Evolutionary conservation across 1,140 invertebrate species (phyloP).

Genomic region (Drosophila suzukii): DNA sequence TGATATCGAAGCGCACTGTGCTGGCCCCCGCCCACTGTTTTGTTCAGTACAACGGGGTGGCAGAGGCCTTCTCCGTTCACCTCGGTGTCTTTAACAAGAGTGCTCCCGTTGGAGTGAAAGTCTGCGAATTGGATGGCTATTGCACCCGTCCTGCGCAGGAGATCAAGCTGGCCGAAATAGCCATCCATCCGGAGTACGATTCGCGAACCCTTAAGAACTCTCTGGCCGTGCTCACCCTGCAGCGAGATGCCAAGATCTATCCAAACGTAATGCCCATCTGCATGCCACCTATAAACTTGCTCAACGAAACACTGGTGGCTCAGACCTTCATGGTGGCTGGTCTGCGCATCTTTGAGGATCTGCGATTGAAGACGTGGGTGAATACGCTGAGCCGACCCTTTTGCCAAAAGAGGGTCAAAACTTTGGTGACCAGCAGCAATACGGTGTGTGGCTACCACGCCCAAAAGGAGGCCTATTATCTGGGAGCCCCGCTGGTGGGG

Average conservation of each 20-base stretch:
- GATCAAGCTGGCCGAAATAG: conserved; percentile 56
- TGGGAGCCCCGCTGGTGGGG: conserved; percentile 59
- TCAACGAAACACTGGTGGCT: conserved; percentile 48
- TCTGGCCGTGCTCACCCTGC: conserved; percentile 59
- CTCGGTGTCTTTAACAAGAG: conserved; percentile 66
- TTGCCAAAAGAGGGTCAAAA: conserved; percentile 33
- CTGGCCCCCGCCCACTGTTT: conserved; percentile 70
- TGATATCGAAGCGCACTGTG: conserved; percentile 56
- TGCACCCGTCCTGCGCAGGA: conserved; percentile 64
- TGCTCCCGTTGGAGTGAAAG: conserved; percentile 8
- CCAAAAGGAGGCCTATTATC: conserved; percentile 17
- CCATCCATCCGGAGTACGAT: conserved; percentile 68
- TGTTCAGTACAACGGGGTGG: conserved; percentile 44
- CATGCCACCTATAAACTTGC: conserved; percentile 51
- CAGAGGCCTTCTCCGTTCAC: conserved; percentile 59
- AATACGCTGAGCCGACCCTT: conserved; percentile 49
- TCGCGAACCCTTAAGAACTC: conserved; percentile 54
- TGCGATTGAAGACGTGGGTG: conserved; percentile 53
- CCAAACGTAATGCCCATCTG: conserved; percentile 62
- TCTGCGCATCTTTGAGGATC: conserved; percentile 14
- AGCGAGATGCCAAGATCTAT: conserved; percentile 46
- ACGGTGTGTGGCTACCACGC: conserved; percentile 55
- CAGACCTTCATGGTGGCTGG: conserved; percentile 56
- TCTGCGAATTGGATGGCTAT: conserved; percentile 51
- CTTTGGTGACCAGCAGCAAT: conserved; percentile 44